Evolutionary conservation across 1,140 invertebrate species (phyloP).

Genomic region (Calosoma granatense): DNA sequence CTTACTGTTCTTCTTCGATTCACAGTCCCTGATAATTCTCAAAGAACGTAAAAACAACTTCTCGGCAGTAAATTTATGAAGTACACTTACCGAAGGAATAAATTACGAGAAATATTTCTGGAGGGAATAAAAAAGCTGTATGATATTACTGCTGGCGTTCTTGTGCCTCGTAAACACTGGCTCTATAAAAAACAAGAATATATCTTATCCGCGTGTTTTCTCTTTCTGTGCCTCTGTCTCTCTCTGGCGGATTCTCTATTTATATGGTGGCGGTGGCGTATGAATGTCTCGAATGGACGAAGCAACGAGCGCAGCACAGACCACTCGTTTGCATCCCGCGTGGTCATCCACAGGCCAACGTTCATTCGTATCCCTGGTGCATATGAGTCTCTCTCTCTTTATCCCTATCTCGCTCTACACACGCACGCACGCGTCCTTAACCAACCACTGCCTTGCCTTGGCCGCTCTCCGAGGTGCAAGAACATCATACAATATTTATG

Average conservation of each 20-base stretch:
- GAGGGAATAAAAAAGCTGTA: constrained; percentile 7
- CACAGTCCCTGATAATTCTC: neutral
- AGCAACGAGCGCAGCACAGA: neutral
- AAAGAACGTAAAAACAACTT: neutral
- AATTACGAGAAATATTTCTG: constrained; percentile 5
- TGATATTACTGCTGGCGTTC: neutral
- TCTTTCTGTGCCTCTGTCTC: neutral
- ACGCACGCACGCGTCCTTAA: no score
- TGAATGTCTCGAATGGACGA: no score
- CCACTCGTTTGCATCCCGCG: neutral
- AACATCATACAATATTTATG: constrained; percentile 8
- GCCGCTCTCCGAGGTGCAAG: neutral
- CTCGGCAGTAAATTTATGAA: constrained; percentile 6
- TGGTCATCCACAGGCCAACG: no score
- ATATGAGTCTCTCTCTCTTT: no score
- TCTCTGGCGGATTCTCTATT: neutral
- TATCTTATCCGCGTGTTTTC: neutral
- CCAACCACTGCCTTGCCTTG: no score
- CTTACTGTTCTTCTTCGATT: neutral
- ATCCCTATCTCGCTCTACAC: no score
- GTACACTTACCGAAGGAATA: constrained; percentile 6
- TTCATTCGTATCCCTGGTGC: no score
- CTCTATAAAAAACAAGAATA: constrained; percentile 7
- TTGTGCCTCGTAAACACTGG: constrained; percentile 7
- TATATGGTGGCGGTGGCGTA: neutral